Evolutionary conservation across 2,888 invertebrate genomes (phyloP), one percentile per base, ranked within the genome.

Genomic region (Pammene aurita): DNA sequence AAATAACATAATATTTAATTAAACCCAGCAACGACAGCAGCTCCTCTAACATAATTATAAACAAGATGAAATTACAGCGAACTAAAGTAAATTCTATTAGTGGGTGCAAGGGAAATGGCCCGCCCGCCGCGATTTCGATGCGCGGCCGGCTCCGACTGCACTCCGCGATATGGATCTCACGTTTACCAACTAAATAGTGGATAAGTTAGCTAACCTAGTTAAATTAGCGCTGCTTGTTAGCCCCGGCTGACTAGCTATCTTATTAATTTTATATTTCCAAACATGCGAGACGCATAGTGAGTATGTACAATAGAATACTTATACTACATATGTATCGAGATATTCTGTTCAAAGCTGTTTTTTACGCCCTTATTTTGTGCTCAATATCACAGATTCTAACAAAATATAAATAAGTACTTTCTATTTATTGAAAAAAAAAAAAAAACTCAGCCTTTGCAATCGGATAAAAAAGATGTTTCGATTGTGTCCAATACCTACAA

Each of bases 161-260:
- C 77, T 82, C 80, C 81, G 79, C 84, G 90, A 90, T 90, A 90
- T 86, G 85, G 82, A 91, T 90, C 90, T 90, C 91, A 90, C 90
- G 90, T 89, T 89, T 87, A 84, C 88, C 83, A 81, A 85, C 88
- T 89, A 90, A 90, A 89, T 90, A 88, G 83, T 80, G 84, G 87
- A 87, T 90, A 90, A 90, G 89, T 90, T 88, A 89, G 88, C 85
- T 85, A 84, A 87, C 87, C 77, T 82, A 87, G 82, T 85, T 88
- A 86, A 89, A 88, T 89, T 87, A 85, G 85, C 85, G 77, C 72
- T 78, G 79, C 80, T 78, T 76, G 78, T 81, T 78, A 77, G 76
- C 76, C 75, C 0, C 16, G n/a, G 46, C 58, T 54, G 64, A 65
- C 65, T 69, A 46, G 34, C 26, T 34, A 16, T 26, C 48, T 60